Evolutionary conservation across 2,113 vertebrate species (phyloP).

Genomic region (Balaeniceps rex): DNA sequence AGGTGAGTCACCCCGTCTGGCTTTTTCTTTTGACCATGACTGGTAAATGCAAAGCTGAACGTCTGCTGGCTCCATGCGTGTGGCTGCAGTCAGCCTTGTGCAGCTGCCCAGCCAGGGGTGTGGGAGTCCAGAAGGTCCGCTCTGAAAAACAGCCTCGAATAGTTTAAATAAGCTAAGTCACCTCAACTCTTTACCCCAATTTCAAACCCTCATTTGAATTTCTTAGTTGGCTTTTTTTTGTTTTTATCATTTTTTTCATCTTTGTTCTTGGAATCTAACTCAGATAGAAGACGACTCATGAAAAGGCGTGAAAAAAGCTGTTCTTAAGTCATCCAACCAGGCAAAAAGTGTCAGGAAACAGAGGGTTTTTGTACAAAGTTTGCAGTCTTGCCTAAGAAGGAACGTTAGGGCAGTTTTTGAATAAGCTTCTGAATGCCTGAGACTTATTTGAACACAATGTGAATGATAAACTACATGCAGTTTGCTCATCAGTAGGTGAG

Average conservation of each 20-base stretch:
- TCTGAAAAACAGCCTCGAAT: neutral
- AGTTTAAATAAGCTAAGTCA: neutral
- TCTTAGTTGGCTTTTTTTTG: neutral
- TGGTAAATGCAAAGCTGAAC: neutral
- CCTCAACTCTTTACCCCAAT: neutral
- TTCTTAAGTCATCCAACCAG: neutral
- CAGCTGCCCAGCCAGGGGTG: neutral
- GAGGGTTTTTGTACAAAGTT: neutral
- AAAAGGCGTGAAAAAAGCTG: neutral
- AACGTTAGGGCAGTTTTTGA: neutral
- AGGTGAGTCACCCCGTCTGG: fast-evolving
- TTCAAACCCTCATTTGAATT: neutral
- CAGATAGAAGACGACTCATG: neutral
- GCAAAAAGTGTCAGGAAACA: neutral
- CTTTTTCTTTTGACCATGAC: neutral
- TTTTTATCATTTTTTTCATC: neutral
- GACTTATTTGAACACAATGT: neutral
- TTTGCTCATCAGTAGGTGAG: neutral
- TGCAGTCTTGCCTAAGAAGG: neutral
- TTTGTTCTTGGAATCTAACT: neutral
- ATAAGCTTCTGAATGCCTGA: neutral
- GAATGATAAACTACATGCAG: neutral
- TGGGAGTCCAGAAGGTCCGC: neutral
- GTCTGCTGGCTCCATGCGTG: fast-evolving
- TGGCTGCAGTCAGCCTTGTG: fast-evolving